Evolutionary conservation across 2,113 vertebrate species (phyloP), one percentile per base, ranked within the genome.

Genomic region (Hassar affinis): DNA sequence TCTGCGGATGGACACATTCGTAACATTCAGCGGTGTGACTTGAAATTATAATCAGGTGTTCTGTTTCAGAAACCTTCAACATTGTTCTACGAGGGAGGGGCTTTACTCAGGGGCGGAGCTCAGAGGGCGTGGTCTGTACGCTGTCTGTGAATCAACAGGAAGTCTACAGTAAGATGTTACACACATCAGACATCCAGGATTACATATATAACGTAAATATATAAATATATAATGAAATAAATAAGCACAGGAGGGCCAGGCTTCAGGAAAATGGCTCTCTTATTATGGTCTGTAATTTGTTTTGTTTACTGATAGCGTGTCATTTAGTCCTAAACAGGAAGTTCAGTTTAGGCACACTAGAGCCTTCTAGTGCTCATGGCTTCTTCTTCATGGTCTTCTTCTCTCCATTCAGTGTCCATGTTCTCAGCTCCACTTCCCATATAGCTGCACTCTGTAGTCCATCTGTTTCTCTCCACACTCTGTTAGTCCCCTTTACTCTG

Each of bases 71-170:
- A 91, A 94, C 96, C 18, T 99, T 98, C 86, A 91, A 95, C 1
- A 94, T 99, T 76, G 96, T 98, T 57, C 88, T 99, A 57, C 93
- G 89, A 86, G 97, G 97, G 87, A 94, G 90, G 1, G 95, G 95
- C 81, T 96, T 98, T 90, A 94, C 87, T 0, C 89, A 96, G 17
- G 93, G 94, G 20, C 93, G 91, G 80, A 94, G 85, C 45, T 88
- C 79, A 0, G 91, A 94, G 72, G 90, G 87, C 0, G 85, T 95
- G 3, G 89, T 94, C 61, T 99, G 98, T 62, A 93, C 92, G 27
- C 94, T 96, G 54, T 92, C 93, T 20, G 85, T 94, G 38, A 95
- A 97, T 0, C 93, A 94, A 54, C 94, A 92, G 0, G 87, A 88
- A 71, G 94, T 88, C 1, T 89, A 92, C 57, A 85, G 97, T 97